Evolutionary conservation across 2,797 vertebrate genomes (phyloP).

Genomic region (Pipistrellus kuhlii): DNA sequence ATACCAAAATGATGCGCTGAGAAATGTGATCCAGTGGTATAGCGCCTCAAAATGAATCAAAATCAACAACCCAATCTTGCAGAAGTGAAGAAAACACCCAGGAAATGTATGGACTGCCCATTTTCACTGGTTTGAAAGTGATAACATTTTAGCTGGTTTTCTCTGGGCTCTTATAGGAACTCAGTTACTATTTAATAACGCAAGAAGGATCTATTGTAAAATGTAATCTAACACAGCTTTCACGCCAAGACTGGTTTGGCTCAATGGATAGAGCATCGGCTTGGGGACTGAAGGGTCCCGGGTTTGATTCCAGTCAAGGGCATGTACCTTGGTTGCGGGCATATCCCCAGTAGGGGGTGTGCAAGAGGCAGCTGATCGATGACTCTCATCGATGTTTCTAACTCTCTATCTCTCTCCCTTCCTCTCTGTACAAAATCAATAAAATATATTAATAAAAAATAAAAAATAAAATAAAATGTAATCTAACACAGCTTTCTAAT

Average conservation of each 20-base stretch:
- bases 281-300: too few species aligned
- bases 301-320: too few species aligned
- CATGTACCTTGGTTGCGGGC: too few species aligned
- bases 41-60: neutral
- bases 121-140: neutral
- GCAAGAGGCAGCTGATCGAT: too few species aligned
- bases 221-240: neutral
- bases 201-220: constrained; percentile 23
- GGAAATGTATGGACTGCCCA: neutral
- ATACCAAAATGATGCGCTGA: neutral
- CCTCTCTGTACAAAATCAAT: too few species aligned
- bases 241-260: too few species aligned
- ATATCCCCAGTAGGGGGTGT: too few species aligned
- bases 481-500: neutral
- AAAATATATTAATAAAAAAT: too few species aligned
- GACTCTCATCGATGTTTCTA: too few species aligned
- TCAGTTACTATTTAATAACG: constrained; percentile 32
- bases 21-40: neutral
- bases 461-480: neutral
- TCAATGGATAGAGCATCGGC: too few species aligned
- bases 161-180: neutral
- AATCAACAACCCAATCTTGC: neutral
- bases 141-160: neutral
- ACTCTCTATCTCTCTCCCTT: too few species aligned
- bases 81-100: neutral